phyloP scores from a whole-genome alignment of 2,888 invertebrate genomes.

The Ichneumoninae sp. region DNA sequence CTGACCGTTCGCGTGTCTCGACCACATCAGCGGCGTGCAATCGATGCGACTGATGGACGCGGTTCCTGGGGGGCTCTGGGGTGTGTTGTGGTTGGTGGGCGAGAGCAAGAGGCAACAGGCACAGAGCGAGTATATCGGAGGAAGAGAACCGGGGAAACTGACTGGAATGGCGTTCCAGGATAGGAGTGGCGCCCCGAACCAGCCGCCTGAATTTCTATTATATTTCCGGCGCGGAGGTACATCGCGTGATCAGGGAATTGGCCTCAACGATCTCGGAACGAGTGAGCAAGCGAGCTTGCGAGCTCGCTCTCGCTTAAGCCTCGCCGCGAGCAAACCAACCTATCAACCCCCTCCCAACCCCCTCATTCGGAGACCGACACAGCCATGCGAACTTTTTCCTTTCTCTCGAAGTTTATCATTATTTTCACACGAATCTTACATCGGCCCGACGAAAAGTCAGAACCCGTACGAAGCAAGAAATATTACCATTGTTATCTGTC shows the following conservation, averaged over 20 bases:
- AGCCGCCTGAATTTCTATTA: slow-evolving; percentile 78
- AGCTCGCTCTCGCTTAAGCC: slow-evolving; percentile 52
- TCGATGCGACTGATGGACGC: slow-evolving; percentile 70
- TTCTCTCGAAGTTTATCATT: slow-evolving; percentile 46
- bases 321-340: slow-evolving; percentile 53
- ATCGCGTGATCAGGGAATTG: slow-evolving; percentile 79
- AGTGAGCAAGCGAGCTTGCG: slow-evolving; percentile 54
- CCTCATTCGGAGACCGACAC: slow-evolving; percentile 13
- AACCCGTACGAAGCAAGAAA: background rate
- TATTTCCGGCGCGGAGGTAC: slow-evolving; percentile 76
- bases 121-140: slow-evolving; percentile 49
- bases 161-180: slow-evolving; percentile 61
- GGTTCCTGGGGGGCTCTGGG: slow-evolving; percentile 51
- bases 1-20: slow-evolving; percentile 71
- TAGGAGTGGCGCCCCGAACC: slow-evolving; percentile 58
- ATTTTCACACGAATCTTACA: slow-evolving; percentile 39
- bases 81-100: slow-evolving; percentile 44
- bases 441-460: slow-evolving; percentile 28
- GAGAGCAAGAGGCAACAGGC: slow-evolving; percentile 50
- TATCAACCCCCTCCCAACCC: slow-evolving; percentile 32
- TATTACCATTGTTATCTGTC: slow-evolving; percentile 30
- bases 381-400: slow-evolving; percentile 59
- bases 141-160: slow-evolving; percentile 49
- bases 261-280: slow-evolving; percentile 69
- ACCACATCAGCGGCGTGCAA: slow-evolving; percentile 71